Evolutionary conservation across 2,797 vertebrate species (phyloP).

Genomic region (Gastrophryne carolinensis): DNA sequence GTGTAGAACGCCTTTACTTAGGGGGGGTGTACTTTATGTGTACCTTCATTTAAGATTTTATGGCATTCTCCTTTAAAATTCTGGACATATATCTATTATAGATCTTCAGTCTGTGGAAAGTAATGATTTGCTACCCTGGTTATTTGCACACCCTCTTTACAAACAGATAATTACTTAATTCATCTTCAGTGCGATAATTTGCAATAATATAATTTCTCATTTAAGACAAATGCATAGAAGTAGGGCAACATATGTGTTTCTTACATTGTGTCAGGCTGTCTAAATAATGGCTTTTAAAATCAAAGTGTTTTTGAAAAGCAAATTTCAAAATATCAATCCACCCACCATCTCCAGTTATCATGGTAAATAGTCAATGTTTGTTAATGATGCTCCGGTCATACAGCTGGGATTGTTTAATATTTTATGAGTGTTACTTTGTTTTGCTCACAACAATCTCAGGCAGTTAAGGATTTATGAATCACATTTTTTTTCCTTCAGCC

Average conservation of each 20-base stretch:
- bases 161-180: constrained; percentile 53
- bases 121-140: neutral
- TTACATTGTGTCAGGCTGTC: constrained; percentile 60
- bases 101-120: neutral
- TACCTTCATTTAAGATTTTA: too few relatives aligned
- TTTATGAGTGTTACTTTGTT: constrained; percentile 88
- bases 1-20: too few relatives aligned
- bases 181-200: constrained; percentile 56
- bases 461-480: constrained; percentile 99
- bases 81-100: too few relatives aligned
- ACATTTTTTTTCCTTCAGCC: constrained; percentile 85
- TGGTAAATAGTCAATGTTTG: constrained; percentile 82
- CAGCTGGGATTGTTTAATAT: constrained; percentile 86
- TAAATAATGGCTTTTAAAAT: constrained; percentile 68
- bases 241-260: constrained; percentile 53
- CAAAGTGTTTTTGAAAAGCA: constrained; percentile 63
- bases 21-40: too few relatives aligned
- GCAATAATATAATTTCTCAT: constrained; percentile 47
- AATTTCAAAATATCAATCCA: constrained; percentile 72
- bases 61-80: too few relatives aligned
- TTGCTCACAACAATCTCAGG: constrained; percentile 88
- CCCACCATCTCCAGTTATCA: constrained; percentile 72
- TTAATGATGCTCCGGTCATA: constrained; percentile 82
- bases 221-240: constrained; percentile 51
- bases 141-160: neutral